Conservation (phyloP, 2,888 invertebrate species). For the Lymantria monacha region DNA sequence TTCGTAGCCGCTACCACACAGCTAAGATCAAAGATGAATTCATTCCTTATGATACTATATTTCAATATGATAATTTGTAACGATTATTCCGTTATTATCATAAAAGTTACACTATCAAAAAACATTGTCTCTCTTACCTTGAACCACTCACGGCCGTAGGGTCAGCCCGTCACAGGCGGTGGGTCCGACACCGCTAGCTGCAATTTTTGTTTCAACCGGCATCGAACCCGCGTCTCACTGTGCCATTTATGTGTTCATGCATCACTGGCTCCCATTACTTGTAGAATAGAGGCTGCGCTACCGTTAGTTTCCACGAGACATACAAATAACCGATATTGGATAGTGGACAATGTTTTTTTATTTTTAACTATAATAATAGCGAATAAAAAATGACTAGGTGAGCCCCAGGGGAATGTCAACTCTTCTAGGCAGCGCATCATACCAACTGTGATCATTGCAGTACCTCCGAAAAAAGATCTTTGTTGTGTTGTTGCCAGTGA, state of each 20-base stretch:
- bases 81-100: too few species aligned
- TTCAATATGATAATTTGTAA: too few species aligned
- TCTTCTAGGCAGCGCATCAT: too few species aligned
- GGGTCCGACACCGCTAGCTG: slow-evolving; percentile 47
- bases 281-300: slow-evolving; percentile 13
- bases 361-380: neutral
- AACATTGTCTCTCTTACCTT: slow-evolving; percentile 6
- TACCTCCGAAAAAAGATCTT: too few species aligned
- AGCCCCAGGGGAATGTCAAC: too few species aligned
- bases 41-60: too few species aligned
- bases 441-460: too few species aligned
- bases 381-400: too few species aligned
- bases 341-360: neutral
- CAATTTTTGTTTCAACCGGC: slow-evolving; percentile 48
- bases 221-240: slow-evolving; percentile 38
- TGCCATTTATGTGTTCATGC: slow-evolving; percentile 35
- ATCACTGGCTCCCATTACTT: slow-evolving; percentile 23
- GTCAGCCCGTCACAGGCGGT: slow-evolving; percentile 56
- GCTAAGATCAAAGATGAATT: too few species aligned
- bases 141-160: slow-evolving; percentile 20
- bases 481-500: too few species aligned
- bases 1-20: too few species aligned
- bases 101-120: too few species aligned
- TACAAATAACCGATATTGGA: neutral
- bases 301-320: slow-evolving; percentile 4